A percentile compares a stretch with the other conserved stretches of the same genome.
phyloP scores from a whole-genome alignment of 2,888 invertebrate genomes.

The Stenodema calcarata region DNA sequence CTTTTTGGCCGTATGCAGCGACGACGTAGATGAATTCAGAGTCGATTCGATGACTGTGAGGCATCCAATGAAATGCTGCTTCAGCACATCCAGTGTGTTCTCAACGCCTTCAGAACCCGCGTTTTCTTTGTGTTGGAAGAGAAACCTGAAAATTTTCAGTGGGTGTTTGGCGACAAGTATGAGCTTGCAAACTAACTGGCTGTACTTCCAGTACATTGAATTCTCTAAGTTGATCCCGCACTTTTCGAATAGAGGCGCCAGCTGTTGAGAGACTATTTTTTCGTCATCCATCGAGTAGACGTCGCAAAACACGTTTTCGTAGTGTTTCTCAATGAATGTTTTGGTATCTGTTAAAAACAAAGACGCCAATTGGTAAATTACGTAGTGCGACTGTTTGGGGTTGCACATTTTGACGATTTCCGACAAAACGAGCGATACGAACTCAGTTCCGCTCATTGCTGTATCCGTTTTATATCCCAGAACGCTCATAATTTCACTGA shows the following conservation, averaged over 20 bases:
- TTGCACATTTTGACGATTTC: slow-evolving; percentile 13
- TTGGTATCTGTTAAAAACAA: slow-evolving; percentile 4
- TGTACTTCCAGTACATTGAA: not conserved
- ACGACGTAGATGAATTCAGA: slow-evolving; percentile 69
- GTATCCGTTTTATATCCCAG: slow-evolving; percentile 11
- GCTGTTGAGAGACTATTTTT: not conserved
- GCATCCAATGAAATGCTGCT: slow-evolving; percentile 66
- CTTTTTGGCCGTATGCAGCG: slow-evolving; percentile 69
- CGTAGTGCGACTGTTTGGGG: not conserved
- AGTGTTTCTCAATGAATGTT: slow-evolving; percentile 34
- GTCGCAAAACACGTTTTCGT: slow-evolving; percentile 5
- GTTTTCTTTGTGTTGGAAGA: not conserved
- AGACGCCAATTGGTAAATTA: not conserved
- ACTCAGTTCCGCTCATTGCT: not conserved
- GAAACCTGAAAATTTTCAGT: slow-evolving; percentile 21
- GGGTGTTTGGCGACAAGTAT: slow-evolving; percentile 19
- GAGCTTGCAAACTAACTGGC: slow-evolving; percentile 28
- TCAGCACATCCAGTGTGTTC: not conserved
- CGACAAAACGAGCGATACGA: not conserved
- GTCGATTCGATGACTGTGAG: slow-evolving; percentile 79
- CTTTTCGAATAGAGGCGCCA: not conserved
- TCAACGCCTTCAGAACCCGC: not conserved
- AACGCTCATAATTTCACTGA: not conserved
- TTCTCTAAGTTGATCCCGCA: slow-evolving; percentile 19
- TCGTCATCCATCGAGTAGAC: slow-evolving; percentile 16